Conservation (phyloP, 2,888 invertebrate genomes). For the Lissonota sp. region DNA sequence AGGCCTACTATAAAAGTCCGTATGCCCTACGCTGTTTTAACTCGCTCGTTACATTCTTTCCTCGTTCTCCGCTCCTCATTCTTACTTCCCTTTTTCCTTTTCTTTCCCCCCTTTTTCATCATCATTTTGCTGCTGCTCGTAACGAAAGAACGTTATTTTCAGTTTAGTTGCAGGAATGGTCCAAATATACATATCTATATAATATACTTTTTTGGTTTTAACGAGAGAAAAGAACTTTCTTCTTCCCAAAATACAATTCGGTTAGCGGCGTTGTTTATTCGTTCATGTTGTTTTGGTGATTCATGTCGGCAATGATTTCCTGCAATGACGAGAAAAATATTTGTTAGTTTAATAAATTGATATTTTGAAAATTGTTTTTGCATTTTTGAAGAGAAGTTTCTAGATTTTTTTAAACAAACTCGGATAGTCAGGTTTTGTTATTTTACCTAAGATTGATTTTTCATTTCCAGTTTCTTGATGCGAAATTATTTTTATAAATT, state of each 20-base stretch:
- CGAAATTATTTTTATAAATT: too few species aligned
- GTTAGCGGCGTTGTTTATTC: conserved; percentile 80
- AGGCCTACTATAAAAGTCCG: conserved; percentile 68
- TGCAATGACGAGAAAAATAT: conserved; percentile 68
- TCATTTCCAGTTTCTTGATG: too few species aligned
- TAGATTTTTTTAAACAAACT: background rate
- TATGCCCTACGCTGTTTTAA: conserved; percentile 59
- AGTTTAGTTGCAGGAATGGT: conserved; percentile 83
- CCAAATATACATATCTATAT: conserved; percentile 84
- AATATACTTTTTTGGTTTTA: conserved; percentile 84
- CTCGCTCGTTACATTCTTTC: conserved; percentile 68
- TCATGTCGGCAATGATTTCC: conserved; percentile 82
- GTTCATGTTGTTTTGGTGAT: conserved; percentile 81
- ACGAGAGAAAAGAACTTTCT: conserved; percentile 83
- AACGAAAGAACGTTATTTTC: conserved; percentile 83
- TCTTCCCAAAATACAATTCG: conserved; percentile 83
- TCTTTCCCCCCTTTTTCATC: conserved; percentile 62
- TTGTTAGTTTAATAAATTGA: conserved; percentile 1
- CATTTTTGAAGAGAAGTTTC: conserved; percentile 11
- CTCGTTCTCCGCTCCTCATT: conserved; percentile 39
- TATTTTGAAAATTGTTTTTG: background rate
- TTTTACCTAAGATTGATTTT: too few species aligned
- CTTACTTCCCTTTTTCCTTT: conserved; percentile 47
- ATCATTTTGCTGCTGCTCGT: conserved; percentile 78
- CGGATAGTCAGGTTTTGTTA: too few species aligned